phyloP scores from a whole-genome alignment of 2,888 invertebrate genomes.

The Chaetogeoica ovagalla region DNA sequence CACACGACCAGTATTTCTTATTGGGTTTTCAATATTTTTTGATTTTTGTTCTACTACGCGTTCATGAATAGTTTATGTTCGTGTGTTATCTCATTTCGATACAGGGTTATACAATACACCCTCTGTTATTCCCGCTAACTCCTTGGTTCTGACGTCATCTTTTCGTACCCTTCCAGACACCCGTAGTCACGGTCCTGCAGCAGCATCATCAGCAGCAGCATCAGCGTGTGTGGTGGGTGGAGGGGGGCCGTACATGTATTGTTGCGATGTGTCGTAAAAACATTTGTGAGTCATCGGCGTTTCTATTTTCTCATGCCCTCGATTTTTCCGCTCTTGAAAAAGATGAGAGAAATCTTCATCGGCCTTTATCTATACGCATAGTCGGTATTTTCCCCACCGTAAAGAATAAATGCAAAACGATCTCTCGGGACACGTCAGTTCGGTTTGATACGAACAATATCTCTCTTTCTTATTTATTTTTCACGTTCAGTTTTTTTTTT shows the following conservation, averaged over 20 bases:
- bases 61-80: neutral
- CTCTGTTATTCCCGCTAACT: neutral
- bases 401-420: constrained; percentile 31
- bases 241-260: neutral
- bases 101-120: constrained; percentile 1
- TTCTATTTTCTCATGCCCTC: constrained; percentile 14
- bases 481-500: neutral
- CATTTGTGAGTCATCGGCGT: constrained; percentile 47
- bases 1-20: neutral
- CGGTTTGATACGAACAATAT: constrained; percentile 20
- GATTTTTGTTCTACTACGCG: neutral
- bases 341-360: neutral
- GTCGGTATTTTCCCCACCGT: neutral
- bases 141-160: constrained; percentile 32
- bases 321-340: constrained; percentile 16
- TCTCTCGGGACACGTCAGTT: constrained; percentile 26
- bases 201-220: too few relatives aligned
- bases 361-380: constrained; percentile 23
- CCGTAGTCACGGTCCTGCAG: constrained; percentile 5
- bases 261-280: constrained; percentile 41
- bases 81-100: neutral
- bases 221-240: too few relatives aligned
- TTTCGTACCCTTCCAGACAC: constrained; percentile 22
- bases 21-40: neutral
- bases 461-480: constrained; percentile 8